Base-by-base conservation (phyloP, 2,797 vertebrate genomes). In the Passerculus sandwichensis region DNA sequence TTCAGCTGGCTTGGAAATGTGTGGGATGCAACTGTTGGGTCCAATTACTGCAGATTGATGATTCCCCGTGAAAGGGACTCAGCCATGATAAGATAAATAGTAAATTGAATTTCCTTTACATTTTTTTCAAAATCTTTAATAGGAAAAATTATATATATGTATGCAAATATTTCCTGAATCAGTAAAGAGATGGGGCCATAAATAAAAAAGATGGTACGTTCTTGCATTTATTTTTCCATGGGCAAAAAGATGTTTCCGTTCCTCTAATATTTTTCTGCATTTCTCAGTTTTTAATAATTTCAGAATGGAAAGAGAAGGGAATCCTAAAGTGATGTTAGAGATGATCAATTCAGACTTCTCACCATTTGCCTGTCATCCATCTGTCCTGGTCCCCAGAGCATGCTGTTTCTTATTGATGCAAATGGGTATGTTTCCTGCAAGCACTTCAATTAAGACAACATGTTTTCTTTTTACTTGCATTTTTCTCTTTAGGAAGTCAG, bases 401-500 rank as follows among this genome's bases (percentile, higher is more conserved):
- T 80, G 54, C 61, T 88, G 57, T 61, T 85, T 80, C 21, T 82
- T 95, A 87, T 32, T 91, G 64, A 80, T 82, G 38, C 67, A 95
- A 80, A 91, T 62, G 30, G 10, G 10, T 78, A 56, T 64, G 34
- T 76, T 77, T 90, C 62, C 56, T 94, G 64, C 40, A 82, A 85
- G 67, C 76, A 54, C 38, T 67, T 92, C 84, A 71, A 54, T 93
- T 86, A 79, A 87, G 32, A 74, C 42, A 83, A n/a, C 29, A 32
- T 45, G 10, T 85, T 85, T 91, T 83, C 60, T 0, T 74, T 94
- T 83, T 83, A 71, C 89, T 91, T 91, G 45, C 32, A 22, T 87
- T 89, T 94, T 92, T 92, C n/a, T 88, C 40, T 86, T 77, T 67
- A 57, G 81, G 66, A 86, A 87, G n/a, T 79, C 45, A 64, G 29